Conservation (phyloP, 2,113 vertebrate genomes). For the Ptyas mucosa region DNA sequence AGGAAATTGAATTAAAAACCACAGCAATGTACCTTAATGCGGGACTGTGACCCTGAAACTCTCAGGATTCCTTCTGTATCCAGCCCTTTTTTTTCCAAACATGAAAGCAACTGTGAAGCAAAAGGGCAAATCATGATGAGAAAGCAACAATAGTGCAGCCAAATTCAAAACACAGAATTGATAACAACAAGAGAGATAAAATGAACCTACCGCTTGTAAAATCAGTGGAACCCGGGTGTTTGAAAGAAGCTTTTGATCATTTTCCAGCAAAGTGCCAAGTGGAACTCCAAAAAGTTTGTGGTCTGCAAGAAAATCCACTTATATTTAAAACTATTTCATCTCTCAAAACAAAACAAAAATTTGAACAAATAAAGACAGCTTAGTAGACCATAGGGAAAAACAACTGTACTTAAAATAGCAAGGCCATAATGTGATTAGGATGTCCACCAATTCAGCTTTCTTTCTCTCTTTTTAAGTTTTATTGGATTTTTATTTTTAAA, state of each 20-base stretch:
- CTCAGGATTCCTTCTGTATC: slow-evolving; percentile 87
- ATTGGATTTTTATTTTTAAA: no score
- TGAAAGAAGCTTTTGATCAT: slow-evolving; percentile 78
- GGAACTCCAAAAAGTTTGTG: slow-evolving; percentile 82
- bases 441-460: not conserved
- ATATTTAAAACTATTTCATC: not conserved
- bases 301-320: slow-evolving; percentile 64
- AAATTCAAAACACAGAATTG: not conserved
- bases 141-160: not conserved
- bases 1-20: not conserved
- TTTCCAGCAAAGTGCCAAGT: slow-evolving; percentile 79
- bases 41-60: slow-evolving; percentile 85
- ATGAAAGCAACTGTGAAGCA: slow-evolving; percentile 78
- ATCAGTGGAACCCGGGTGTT: slow-evolving; percentile 77
- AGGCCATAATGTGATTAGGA: not conserved
- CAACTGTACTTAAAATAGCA: not conserved
- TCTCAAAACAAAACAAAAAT: not conserved
- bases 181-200: not conserved
- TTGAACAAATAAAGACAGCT: not conserved
- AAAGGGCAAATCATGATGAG: slow-evolving; percentile 6
- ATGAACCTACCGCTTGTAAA: slow-evolving; percentile 77
- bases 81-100: slow-evolving; percentile 85
- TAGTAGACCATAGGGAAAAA: not conserved
- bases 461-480: not conserved
- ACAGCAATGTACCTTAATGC: slow-evolving; percentile 79